Base-by-base conservation (phyloP, 2,797 vertebrate species). In the Urophycis tenuis region DNA sequence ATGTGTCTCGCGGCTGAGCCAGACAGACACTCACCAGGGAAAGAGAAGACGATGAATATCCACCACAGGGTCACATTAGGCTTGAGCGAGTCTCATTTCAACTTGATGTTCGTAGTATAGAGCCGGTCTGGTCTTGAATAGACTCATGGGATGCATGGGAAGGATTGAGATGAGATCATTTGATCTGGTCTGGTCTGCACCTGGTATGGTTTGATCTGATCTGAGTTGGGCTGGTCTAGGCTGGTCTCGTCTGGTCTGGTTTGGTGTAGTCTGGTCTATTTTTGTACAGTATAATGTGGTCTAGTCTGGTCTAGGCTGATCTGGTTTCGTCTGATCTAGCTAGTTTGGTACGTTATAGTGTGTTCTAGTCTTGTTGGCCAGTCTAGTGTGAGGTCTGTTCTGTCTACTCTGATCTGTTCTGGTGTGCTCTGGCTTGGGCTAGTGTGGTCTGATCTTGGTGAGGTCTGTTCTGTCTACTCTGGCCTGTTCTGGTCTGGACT, bases 401-500 rank as follows among this genome's bases (percentile, higher is more conserved):
- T 69, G 64, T 45, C 41, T 45, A 14, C 41, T 4, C 41, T 45
- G 41, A 45, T 45, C 41, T 45, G 19, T 25, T 35, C 72, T 53
- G 73, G 86, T 82, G 82, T 74, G 85, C 85, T 89, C n/a, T n/a
- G n/a, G n/a, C n/a, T 83, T 85, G 77, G 31, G 1, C 10, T 53
- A 78, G 79, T 74, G 10, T 80, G 76, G 84, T 84, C 84, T 76
- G 84, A 36, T 85, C 90, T 89, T 7, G 35, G 12, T 1, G 8
- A 7, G 35, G 4, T 90, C 25, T 22, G 86, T 90, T 89, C 81
- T 85, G 72, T 36, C 35, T 36, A 5, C 35, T 36, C 35, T 36
- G 35, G 11, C 0, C 35, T 36, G 35, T 36, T 36, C 35, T 36
- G 35, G 35, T 36, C 35, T 86, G 81, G 78, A 81, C 33, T 75